Evolutionary conservation across 2,797 vertebrate species (phyloP), one percentile per base, ranked within the genome.

Genomic region (Sebastes variabilis): DNA sequence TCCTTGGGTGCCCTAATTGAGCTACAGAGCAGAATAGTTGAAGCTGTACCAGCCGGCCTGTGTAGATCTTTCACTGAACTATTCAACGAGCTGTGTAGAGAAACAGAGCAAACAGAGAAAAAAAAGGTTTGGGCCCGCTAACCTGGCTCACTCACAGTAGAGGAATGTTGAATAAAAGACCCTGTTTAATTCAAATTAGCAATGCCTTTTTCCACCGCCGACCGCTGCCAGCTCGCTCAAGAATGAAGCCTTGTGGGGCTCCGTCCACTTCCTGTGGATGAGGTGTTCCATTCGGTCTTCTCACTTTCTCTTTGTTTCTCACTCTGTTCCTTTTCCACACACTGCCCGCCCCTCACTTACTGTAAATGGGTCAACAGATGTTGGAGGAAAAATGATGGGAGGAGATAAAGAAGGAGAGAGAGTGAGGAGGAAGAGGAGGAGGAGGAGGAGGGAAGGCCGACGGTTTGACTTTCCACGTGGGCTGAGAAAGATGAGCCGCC

Each of bases 291-390:
- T 74, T 81, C 22, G 61, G 66, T 76, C 86, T 68, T 76, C 64
- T 80, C 49, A 6, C 36, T 62, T 25, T 22, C 54, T 74, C 27
- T 68, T 66, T 75, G 49, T 82, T 38, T 75, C 58, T 81, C 29
- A 36, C 55, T 29, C 18, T 66, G 24, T 84, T 76, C 8, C 3
- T 78, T 81, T 85, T 86, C 77, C 70, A 59, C 75, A 66, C 30
- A 8, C 72, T 54, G 9, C 54, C 58, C 72, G 77, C 71, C 18
- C 60, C 73, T 68, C 67, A 64, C 72, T 79, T 81, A 88, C 75
- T 81, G 79, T 87, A 90, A 93, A 93, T 90, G 83, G 89, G 87
- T 93, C 90, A 89, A 66, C 86, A 93, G 91, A 93, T 94, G 92
- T 93, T 82, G 80, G 67, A 56, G 32, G 75, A 66, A 76, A 79